A percentile compares a stretch with the other conserved stretches of the same genome.
Evolutionary conservation across 2,888 invertebrate genomes (phyloP).

Genomic region (Nomada ferruginata): DNA sequence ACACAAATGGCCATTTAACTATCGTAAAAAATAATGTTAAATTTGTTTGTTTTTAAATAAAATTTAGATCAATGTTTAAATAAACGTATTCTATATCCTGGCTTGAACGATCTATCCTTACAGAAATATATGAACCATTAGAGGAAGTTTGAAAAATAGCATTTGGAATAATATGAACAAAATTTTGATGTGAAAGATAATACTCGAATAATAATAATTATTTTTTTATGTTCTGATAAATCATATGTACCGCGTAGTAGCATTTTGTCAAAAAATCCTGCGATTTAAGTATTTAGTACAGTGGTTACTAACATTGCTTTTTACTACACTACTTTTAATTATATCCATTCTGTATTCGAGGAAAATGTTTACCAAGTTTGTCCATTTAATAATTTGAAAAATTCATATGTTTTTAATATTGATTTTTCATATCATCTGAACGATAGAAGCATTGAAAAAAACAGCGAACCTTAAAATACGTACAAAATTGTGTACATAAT

Average conservation of each 20-base stretch:
- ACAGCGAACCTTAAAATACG: background rate
- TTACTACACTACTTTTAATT: constrained; percentile 22
- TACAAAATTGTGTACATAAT: constrained; percentile 18
- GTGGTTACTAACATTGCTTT: constrained; percentile 15
- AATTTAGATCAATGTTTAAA: constrained; percentile 63
- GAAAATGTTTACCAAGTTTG: background rate
- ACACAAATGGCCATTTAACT: constrained; percentile 36
- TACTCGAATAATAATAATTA: constrained; percentile 8
- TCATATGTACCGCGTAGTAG: constrained; percentile 22
- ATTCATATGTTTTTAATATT: background rate
- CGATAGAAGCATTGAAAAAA: background rate
- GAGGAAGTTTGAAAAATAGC: background rate
- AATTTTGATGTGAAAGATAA: background rate
- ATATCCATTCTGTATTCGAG: background rate
- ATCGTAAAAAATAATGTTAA: constrained; percentile 56
- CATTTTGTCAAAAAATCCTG: constrained; percentile 22
- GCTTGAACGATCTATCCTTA: constrained; percentile 20
- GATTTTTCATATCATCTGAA: constrained; percentile 1
- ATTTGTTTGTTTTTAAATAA: constrained; percentile 68
- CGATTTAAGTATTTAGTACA: constrained; percentile 5
- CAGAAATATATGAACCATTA: background rate
- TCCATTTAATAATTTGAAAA: background rate
- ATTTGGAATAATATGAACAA: background rate
- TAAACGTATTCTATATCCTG: constrained; percentile 38
- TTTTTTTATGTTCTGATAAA: constrained; percentile 16